Conservation (phyloP, 2,797 vertebrate species). For the Hydrolagus colliei region DNA sequence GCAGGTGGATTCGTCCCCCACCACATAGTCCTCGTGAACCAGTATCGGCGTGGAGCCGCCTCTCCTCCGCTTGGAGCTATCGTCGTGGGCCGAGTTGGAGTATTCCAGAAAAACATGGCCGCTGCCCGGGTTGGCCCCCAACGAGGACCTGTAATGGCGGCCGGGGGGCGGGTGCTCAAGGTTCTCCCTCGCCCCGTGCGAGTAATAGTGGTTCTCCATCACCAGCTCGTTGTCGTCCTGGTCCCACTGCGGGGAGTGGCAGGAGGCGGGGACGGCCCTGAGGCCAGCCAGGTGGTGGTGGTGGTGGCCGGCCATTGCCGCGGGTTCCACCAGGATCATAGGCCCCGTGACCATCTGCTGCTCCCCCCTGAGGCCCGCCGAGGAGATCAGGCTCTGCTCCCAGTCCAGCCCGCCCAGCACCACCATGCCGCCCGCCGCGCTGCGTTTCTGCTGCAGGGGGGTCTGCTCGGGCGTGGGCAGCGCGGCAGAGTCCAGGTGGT, state of each 20-base stretch:
- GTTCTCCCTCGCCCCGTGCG: slow-evolving; percentile 44
- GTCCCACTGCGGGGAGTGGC: slow-evolving; percentile 46
- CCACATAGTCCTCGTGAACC: slow-evolving; percentile 11
- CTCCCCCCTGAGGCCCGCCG: slow-evolving; percentile 55
- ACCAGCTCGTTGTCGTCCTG: slow-evolving; percentile 52
- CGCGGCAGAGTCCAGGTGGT: slow-evolving; percentile 80
- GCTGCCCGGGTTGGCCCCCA: slow-evolving; percentile 49
- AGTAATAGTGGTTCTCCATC: slow-evolving; percentile 62
- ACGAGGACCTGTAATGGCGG: slow-evolving; percentile 55
- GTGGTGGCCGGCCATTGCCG: slow-evolving; percentile 50
- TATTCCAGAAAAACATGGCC: slow-evolving; percentile 71
- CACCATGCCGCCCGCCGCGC: slow-evolving; percentile 61
- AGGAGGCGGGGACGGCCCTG: slow-evolving; percentile 44
- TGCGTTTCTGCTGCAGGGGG: slow-evolving; percentile 82
- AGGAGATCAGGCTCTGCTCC: slow-evolving; percentile 76
- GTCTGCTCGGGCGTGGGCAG: slow-evolving; percentile 93
- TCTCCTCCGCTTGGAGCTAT: slow-evolving; percentile 77
- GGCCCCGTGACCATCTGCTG: slow-evolving; percentile 57
- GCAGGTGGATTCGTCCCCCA: slow-evolving; percentile 13
- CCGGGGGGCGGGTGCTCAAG: slow-evolving; percentile 37
- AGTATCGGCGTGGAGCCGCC: slow-evolving; percentile 75
- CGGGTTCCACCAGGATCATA: slow-evolving; percentile 70
- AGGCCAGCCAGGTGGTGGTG: slow-evolving; percentile 36
- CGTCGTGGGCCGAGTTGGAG: slow-evolving; percentile 70
- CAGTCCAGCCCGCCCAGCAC: slow-evolving; percentile 61